These are phyloP conservation scores for Lophotriccus pileatus DNA, from an alignment of 2,797 vertebrate species.

Conservation along the genomic window DNA sequence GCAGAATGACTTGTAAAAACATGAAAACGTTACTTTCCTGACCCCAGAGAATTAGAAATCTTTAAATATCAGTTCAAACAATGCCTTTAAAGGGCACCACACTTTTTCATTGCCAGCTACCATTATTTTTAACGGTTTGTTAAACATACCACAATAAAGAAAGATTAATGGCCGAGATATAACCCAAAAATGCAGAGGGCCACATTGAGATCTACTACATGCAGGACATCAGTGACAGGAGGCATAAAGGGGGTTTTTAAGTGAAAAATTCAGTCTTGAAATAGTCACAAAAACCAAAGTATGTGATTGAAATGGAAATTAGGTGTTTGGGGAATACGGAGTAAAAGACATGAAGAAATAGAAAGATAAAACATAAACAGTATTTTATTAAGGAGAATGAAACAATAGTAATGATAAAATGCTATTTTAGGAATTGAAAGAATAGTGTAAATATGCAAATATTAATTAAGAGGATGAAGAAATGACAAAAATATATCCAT, in stretches of 20 bases:
- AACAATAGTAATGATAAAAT: not conserved
- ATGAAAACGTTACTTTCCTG: slow-evolving; percentile 69
- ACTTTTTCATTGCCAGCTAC: slow-evolving; percentile 56
- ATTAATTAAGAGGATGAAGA: not conserved
- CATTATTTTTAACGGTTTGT: slow-evolving; percentile 62
- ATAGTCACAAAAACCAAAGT: not conserved
- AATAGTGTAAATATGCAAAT: not conserved
- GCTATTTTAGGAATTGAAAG: not conserved
- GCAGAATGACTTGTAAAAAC: slow-evolving; percentile 77
- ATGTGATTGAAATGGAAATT: not conserved
- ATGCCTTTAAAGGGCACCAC: slow-evolving; percentile 68
- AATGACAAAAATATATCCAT: not conserved
- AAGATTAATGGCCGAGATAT: slow-evolving; percentile 58
- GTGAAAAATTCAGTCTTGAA: not conserved
- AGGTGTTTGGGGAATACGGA: not conserved
- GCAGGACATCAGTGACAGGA: not conserved
- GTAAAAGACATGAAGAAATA: not conserved
- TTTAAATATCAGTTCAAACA: slow-evolving; percentile 68
- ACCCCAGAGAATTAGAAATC: slow-evolving; percentile 71
- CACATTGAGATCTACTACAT: not conserved
- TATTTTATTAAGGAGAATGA: not conserved
- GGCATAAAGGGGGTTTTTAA: not conserved
- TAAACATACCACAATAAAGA: slow-evolving; percentile 35
- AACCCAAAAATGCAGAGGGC: not conserved
- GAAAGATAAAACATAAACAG: not conserved